phyloP scores from a whole-genome alignment of 2,888 invertebrate species.

The Rhopalosiphum nymphaeae region DNA sequence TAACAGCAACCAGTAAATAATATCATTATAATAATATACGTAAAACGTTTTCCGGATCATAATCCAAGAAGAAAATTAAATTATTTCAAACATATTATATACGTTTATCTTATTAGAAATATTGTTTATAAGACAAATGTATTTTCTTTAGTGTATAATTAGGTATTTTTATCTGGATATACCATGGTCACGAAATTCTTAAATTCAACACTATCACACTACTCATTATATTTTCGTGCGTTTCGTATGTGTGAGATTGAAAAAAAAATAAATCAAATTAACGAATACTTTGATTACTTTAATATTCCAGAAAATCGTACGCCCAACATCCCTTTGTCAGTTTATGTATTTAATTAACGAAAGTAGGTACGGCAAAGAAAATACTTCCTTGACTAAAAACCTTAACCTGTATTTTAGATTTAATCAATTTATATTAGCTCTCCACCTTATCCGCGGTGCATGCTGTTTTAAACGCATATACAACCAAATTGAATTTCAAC shows the following conservation, averaged over 20 bases:
- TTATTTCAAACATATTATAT: not conserved
- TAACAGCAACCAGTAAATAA: no score
- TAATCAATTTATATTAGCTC: not conserved
- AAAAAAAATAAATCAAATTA: not conserved
- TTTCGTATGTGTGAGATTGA: not conserved
- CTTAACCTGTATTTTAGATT: constrained; percentile 4
- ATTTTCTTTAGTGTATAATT: not conserved
- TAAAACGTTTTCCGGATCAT: not conserved
- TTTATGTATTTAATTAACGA: not conserved
- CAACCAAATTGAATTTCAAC: not conserved
- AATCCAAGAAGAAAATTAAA: not conserved
- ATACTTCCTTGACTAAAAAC: not conserved
- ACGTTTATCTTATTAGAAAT: no score
- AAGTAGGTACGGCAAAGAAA: not conserved
- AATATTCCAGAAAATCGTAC: not conserved
- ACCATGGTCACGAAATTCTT: not conserved
- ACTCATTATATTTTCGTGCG: not conserved
- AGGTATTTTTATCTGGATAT: not conserved
- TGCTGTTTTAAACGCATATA: not conserved
- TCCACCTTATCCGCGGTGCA: not conserved
- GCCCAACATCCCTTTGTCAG: not conserved
- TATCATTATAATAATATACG: not conserved
- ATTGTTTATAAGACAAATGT: no score
- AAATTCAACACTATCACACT: not conserved
- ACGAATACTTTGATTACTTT: not conserved